Evolutionary conservation across 2,113 vertebrate genomes (phyloP), one percentile per base, ranked within the genome.

Genomic region (Gnathonemus echidnorhynchus): DNA sequence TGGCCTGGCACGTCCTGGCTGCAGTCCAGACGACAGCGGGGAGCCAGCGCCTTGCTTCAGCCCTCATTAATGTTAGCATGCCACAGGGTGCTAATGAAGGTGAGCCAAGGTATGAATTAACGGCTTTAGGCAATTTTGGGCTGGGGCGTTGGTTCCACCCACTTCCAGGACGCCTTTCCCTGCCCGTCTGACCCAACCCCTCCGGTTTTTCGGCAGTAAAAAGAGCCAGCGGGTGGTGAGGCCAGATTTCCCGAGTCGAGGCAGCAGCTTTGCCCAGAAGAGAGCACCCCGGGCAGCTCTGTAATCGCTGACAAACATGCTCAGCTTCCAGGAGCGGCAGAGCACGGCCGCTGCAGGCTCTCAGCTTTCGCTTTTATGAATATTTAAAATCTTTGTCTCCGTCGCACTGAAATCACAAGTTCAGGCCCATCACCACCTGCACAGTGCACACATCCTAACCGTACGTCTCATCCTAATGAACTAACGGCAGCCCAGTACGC

Each of bases 121-220:
- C 15, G 42, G 5, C 74, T 31, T 19, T 80, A 19, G 74, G 31
- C 35, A 35, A 80, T 27, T 27, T 15, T 87, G n/a, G 83, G 45
- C 39, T 11, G 19, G 7, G 24, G 83, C 10, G 3, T 85, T 45
- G 19, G 24, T 35, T 48, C 3, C 3, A 24, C 42, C 45, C 21
- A 46, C 24, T 48, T 85, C 42, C 15, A 83, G 42, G 39, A 13
- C 3, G 11, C 15, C 19, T 48, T 84, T 52, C 66, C 17, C 6
- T 77, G 21, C 7, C 27, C 5, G 15, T 58, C 24, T 35, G 15
- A 50, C 89, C 89, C 39, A 45, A 31, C 80, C 74, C 52, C 24
- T 77, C 50, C 21, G 42, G 50, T n/a, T 31, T 87, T 74, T 90
- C 19, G 31, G 56, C 56, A 74, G 89, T 90, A 70, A 86, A 70